Conservation (phyloP, 2,113 vertebrate genomes). For the Fulica atra region DNA sequence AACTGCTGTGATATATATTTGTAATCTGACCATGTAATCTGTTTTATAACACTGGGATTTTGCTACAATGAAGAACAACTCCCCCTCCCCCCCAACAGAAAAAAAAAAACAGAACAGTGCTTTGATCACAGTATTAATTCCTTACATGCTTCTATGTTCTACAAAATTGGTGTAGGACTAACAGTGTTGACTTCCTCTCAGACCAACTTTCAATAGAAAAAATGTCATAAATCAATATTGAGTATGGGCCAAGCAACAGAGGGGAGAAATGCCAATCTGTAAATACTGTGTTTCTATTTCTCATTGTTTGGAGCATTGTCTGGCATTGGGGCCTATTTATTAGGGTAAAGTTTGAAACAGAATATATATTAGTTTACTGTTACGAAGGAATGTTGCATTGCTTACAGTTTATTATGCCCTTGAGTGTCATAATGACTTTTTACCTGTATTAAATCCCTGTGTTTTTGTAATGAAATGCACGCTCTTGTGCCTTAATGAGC, state of each 20-base stretch:
- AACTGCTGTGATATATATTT: not conserved
- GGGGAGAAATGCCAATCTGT: not conserved
- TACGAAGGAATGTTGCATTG: conserved; percentile 1
- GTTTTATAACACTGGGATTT: not conserved
- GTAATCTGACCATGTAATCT: not conserved
- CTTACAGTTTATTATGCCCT: conserved; percentile 21
- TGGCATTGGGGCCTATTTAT: not conserved
- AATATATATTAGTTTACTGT: conserved; percentile 27
- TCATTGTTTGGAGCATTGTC: conserved; percentile 5
- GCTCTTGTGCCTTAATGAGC: conserved; percentile 40
- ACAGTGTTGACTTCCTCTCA: not conserved
- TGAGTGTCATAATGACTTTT: conserved; percentile 43
- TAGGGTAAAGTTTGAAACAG: not conserved
- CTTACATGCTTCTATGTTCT: not conserved
- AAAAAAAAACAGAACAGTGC: not conserved
- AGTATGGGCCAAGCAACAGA: not conserved
- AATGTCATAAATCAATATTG: conserved; percentile 20
- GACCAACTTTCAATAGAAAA: conserved; percentile 3
- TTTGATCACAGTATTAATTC: not conserved
- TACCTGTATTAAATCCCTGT: conserved; percentile 33
- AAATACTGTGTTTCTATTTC: conserved; percentile 23
- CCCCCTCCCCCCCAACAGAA: no score
- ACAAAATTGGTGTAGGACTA: not conserved
- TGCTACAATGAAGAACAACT: not conserved
- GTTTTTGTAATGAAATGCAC: conserved; percentile 53